Percentiles rank a stretch among this genome's conserved stretches.
Conservation (phyloP, 2,113 vertebrate genomes). For the Eidolon helvum region DNA sequence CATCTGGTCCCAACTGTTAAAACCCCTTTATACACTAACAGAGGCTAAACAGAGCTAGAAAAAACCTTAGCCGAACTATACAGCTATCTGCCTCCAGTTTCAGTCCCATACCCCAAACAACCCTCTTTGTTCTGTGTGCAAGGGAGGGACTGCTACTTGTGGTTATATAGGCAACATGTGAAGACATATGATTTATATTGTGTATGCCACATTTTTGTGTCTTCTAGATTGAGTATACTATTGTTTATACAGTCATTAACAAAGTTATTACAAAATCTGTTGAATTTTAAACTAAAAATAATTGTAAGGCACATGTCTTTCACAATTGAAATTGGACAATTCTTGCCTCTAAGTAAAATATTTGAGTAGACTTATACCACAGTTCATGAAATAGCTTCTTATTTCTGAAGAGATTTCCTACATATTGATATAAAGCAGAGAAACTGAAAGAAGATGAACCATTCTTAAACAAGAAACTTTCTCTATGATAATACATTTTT, state of each 20-base stretch:
- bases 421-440: conserved; percentile 40
- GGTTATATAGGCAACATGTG: conserved; percentile 61
- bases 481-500: neutral
- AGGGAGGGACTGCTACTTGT: neutral
- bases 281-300: conserved; percentile 69
- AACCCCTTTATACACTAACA: neutral
- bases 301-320: conserved; percentile 67
- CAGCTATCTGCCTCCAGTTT: neutral
- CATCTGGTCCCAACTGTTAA: neutral
- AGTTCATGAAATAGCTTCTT: conserved; percentile 51
- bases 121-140: neutral
- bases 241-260: conserved; percentile 56
- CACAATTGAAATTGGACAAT: conserved; percentile 54
- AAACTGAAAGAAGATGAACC: conserved; percentile 16
- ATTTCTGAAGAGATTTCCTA: conserved; percentile 70
- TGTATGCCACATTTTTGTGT: conserved; percentile 33
- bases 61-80: neutral
- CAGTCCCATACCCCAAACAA: neutral
- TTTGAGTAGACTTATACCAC: conserved; percentile 52
- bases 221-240: neutral
- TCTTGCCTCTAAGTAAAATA: conserved; percentile 65
- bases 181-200: conserved; percentile 60
- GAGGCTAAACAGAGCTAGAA: neutral
- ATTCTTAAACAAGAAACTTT: conserved; percentile 50
- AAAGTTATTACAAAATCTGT: conserved; percentile 67